Evolutionary conservation across 1,140 invertebrate genomes (phyloP), one percentile per base, ranked within the genome.

Genomic region (Halictus rubicundus): DNA sequence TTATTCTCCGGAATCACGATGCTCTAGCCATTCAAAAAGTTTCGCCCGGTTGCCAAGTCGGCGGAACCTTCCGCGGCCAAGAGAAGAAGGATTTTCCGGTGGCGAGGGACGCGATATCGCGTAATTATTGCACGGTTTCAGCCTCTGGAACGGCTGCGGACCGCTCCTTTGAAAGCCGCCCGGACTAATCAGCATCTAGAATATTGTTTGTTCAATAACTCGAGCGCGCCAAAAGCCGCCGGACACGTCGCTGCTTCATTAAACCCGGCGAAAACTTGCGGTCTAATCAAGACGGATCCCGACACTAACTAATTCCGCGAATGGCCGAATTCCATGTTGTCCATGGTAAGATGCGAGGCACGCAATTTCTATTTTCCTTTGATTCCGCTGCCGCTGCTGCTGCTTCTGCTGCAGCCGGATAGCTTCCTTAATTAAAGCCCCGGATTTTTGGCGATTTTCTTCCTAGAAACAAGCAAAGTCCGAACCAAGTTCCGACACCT

Each of bases 111-210:
- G 80, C 83, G 84, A 86, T 85, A 84, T 77, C 78, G 59, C 69
- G 77, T 81, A 85, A 85, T 85, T 82, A 81, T 86, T 85, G 70
- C 83, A 23, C 74, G 73, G 84, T 85, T 86, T 75, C 68, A 57
- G 61, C n/a, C 68, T 57, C 69, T 61, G 83, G 75, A 78, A 81
- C n/a, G n/a, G n/a, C 78, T 52, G 16, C 37, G 27, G 64, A 12
- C 42, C 57, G 49, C 54, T 85, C 84, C 83, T 86, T 85, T 86
- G 79, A 86, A 76, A 65, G 39, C 52, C 27, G 25, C 42, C 42
- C 63, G 70, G 83, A 88, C 86, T 90, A 91, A 90, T 91, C 85
- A 89, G 85, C 90, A 87, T 89, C 87, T 89, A 88, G 80, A 87
- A 77, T 80, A 86, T 61, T 74, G 77, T 75, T 71, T 61, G 72